Evolutionary conservation across 1,140 invertebrate genomes (phyloP), one percentile per base, ranked within the genome.

Genomic region (Diabrotica undecimpunctata): DNA sequence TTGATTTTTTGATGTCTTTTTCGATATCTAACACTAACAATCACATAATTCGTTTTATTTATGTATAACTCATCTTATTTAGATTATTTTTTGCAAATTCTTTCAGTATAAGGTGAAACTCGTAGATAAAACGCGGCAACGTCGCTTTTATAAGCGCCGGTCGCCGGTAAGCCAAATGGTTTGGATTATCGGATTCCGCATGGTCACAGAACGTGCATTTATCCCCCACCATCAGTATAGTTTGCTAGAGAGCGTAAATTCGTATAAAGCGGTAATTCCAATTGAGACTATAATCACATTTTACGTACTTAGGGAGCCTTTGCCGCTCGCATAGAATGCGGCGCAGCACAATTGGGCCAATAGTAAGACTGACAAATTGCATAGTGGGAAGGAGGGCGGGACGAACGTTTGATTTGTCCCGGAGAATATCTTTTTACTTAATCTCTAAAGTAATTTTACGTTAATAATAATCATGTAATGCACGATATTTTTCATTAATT

Each of bases 141-240:
- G 41, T n/a, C 41, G 41, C 8, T 46, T 8, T 10, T 46, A 46
- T 10, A n/a, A 46, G 8, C 41, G 41, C 41, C 41, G 41, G 41
- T n/a, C 41, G 41, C 41, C 41, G 41, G 41, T 46, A 46, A 46
- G 41, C 41, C n/a, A 46, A 46, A 46, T 46, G 41, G n/a, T 46
- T 46, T 46, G 41, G 41, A 46, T 46, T 46, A 46, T 46, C 41
- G 41, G n/a, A 46, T 46, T 46, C 41, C 41, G 41, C 41, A 46
- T 46, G 41, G 41, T 10, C 41, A 46, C 41, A 46, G n/a, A 46
- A 46, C 41, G 41, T 46, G 41, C n/a, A 46, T 8, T 46, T 46
- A 46, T 46, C 41, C 41, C 41, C 41, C 41, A 46, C 41, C 41
- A 46, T n/a, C 8, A 3, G 2, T 10, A n/a, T 46, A 46, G 41